Conservation (phyloP, 1,140 invertebrate species). For the Atta cephalotes region DNA sequence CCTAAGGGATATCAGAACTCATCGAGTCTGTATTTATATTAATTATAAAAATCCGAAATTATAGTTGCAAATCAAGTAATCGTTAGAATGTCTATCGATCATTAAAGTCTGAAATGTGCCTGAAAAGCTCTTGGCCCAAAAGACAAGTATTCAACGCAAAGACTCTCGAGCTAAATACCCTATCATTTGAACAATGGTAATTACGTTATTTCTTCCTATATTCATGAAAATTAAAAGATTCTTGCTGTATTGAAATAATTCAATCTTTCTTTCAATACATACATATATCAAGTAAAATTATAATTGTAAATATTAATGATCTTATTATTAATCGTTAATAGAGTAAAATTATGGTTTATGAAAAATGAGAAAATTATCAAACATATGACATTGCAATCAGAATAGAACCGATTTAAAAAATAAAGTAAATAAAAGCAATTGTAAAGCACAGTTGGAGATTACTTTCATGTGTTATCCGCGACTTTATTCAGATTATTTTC, state of each 20-base stretch:
- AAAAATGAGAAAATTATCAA: background rate
- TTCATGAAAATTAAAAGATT: constrained; percentile 17
- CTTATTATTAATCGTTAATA: background rate
- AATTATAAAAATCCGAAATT: constrained; percentile 70
- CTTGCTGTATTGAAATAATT: background rate
- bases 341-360: background rate
- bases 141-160: constrained; percentile 7
- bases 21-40: constrained; percentile 63
- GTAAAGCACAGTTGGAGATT: constrained; percentile 33
- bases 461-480: constrained; percentile 36
- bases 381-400: background rate
- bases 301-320: constrained; percentile 1
- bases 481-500: constrained; percentile 66
- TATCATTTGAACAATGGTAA: constrained; percentile 52
- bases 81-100: constrained; percentile 62
- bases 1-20: background rate
- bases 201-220: constrained; percentile 13
- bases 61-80: constrained; percentile 47
- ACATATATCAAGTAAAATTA: background rate
- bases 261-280: background rate
- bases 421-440: constrained; percentile 1
- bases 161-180: background rate
- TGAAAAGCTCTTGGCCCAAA: constrained; percentile 16
- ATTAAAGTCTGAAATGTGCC: constrained; percentile 1
- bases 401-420: constrained; percentile 5